These are phyloP conservation scores for Conops quadrifasciatus DNA, from an alignment of 2,888 invertebrate genomes.

Conservation along the genomic window DNA sequence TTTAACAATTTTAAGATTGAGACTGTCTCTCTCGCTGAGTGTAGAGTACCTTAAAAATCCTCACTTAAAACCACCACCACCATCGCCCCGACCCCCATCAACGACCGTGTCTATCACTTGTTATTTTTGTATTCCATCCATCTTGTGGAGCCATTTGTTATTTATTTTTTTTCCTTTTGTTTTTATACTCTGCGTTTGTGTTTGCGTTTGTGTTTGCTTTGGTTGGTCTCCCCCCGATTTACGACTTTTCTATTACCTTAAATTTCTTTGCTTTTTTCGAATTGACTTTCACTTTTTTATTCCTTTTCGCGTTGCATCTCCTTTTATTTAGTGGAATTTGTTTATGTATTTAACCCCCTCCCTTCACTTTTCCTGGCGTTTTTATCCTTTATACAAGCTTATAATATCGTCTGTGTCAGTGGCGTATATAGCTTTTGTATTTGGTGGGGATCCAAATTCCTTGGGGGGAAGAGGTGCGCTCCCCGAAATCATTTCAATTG, in stretches of 20 bases:
- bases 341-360: not conserved
- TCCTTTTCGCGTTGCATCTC: not conserved
- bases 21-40: no score
- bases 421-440: no score
- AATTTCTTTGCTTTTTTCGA: not conserved
- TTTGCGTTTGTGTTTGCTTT: not conserved
- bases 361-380: not conserved
- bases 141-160: no score
- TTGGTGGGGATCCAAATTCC: no score
- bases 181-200: not conserved
- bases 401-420: no score
- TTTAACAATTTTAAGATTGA: no score
- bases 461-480: no score
- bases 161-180: no score
- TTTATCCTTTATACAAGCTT: not conserved
- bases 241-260: slow-evolving; percentile 9
- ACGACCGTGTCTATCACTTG: not conserved
- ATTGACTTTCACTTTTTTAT: not conserved
- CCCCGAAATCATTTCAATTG: no score
- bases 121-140: no score
- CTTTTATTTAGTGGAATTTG: not conserved
- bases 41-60: no score
- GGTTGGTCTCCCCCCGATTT: not conserved
- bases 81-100: no score
- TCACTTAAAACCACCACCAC: not conserved